phyloP scores from a whole-genome alignment of 2,888 invertebrate species.

The Drosophila borborema region DNA sequence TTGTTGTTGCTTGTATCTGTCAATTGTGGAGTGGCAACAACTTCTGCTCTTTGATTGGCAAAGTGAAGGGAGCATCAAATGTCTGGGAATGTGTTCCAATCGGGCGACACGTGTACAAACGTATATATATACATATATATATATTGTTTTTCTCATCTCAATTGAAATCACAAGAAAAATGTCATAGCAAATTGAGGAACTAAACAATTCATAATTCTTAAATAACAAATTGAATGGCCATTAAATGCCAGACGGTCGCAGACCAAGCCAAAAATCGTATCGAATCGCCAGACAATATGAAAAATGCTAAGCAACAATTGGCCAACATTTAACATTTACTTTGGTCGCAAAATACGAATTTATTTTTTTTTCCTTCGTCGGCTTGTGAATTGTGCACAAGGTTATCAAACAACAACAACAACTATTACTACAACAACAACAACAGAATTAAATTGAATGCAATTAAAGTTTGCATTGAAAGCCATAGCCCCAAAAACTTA shows the following conservation, averaged over 20 bases:
- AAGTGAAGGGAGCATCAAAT: conserved; percentile 67
- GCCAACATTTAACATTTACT: conserved; percentile 77
- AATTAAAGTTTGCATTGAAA: conserved; percentile 80
- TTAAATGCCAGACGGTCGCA: conserved; percentile 31
- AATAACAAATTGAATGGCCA: conserved; percentile 27
- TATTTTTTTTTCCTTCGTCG: conserved; percentile 36
- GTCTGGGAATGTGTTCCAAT: conserved; percentile 64
- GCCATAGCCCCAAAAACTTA: conserved; percentile 50
- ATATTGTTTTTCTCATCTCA: conserved; percentile 14
- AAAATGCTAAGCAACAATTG: conserved; percentile 64
- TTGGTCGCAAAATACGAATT: conserved; percentile 54
- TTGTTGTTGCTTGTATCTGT: conserved; percentile 32
- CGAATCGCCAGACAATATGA: conserved; percentile 23
- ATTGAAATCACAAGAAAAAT: conserved; percentile 38
- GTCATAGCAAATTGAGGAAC: conserved; percentile 63
- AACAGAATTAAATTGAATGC: conserved; percentile 69
- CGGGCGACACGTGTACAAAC: conserved; percentile 45
- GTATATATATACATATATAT: conserved; percentile 5
- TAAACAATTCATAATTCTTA: conserved; percentile 21
- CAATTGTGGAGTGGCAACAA: conserved; percentile 54
- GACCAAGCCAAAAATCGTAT: conserved; percentile 24
- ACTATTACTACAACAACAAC: conserved; percentile 2
- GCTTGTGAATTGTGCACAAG: conserved; percentile 78
- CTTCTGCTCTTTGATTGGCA: conserved; percentile 60
- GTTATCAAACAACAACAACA: conserved; percentile 63